A percentile compares a stretch with the other conserved stretches of the same genome.
Evolutionary conservation across 2,113 vertebrate species (phyloP).

Genomic region (Etheostoma spectabile): DNA sequence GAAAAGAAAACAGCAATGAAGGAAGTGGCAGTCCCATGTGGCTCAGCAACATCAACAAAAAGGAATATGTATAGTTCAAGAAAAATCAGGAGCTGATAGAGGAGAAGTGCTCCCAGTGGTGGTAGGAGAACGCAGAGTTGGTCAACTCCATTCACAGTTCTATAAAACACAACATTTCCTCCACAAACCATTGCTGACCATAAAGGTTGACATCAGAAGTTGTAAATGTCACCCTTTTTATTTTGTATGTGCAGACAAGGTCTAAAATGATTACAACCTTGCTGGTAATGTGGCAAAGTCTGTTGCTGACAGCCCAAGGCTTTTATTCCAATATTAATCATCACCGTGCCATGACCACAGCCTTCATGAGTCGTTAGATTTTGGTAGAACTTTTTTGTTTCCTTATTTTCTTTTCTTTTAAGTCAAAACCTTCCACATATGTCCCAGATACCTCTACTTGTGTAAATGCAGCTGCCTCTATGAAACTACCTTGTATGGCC

Average conservation of each 20-base stretch:
- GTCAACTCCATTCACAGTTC: neutral
- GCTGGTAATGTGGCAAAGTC: neutral
- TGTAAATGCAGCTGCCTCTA: neutral
- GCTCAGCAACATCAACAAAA: slow-evolving; percentile 18
- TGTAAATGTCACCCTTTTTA: neutral
- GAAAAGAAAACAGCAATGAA: slow-evolving; percentile 1
- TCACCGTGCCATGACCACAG: no score
- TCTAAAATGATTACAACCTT: neutral
- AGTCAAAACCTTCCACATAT: neutral
- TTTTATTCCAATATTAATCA: no score
- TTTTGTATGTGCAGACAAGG: neutral
- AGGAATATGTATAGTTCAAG: neutral
- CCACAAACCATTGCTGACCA: neutral
- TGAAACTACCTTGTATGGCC: neutral
- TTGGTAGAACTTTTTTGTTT: no score
- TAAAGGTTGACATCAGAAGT: neutral
- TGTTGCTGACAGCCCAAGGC: no score
- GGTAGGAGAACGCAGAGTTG: neutral
- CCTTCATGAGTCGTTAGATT: no score
- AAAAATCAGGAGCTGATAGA: slow-evolving; percentile 9
- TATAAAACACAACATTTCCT: neutral
- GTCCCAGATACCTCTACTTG: neutral
- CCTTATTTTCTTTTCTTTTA: no score
- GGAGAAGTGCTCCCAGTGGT: neutral
- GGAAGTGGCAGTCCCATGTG: neutral